phyloP scores from a whole-genome alignment of 1,140 invertebrate genomes.

The Drosophila nikananu region DNA sequence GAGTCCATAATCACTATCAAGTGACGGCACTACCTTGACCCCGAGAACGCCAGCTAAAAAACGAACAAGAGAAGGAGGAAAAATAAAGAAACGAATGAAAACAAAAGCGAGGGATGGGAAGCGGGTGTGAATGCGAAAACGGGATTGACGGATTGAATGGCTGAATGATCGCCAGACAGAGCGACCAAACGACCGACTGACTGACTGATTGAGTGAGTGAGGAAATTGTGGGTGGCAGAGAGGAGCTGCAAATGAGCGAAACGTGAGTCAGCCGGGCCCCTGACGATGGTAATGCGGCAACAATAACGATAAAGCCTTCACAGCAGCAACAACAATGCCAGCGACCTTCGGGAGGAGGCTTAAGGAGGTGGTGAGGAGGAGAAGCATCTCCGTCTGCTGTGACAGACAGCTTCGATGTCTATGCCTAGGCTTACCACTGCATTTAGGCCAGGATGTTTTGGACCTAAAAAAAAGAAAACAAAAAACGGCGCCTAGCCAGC shows the following conservation, averaged over 20 bases:
- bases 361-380: not conserved
- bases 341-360: conserved; percentile 12
- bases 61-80: conserved; percentile 20
- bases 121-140: conserved; percentile 48
- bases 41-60: conserved; percentile 50
- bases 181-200: conserved; percentile 15
- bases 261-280: conserved; percentile 62
- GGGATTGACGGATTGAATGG: conserved; percentile 57
- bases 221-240: conserved; percentile 38
- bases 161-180: conserved; percentile 38
- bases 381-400: conserved; percentile 60
- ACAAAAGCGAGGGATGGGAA: conserved; percentile 32
- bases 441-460: conserved; percentile 40
- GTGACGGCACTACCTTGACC: conserved; percentile 71
- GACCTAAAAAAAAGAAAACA: not conserved
- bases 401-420: conserved; percentile 61
- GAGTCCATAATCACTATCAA: conserved; percentile 63
- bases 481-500: conserved; percentile 38
- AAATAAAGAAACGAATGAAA: conserved; percentile 16
- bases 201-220: conserved; percentile 6
- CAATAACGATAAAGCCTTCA: conserved; percentile 25
- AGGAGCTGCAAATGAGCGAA: conserved; percentile 69
- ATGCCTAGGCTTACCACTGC: conserved; percentile 6
- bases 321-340: conserved; percentile 31
- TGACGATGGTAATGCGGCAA: conserved; percentile 34